Evolutionary conservation across 2,113 vertebrate species (phyloP), one percentile per base, ranked within the genome.

Genomic region (Merops nubicus): DNA sequence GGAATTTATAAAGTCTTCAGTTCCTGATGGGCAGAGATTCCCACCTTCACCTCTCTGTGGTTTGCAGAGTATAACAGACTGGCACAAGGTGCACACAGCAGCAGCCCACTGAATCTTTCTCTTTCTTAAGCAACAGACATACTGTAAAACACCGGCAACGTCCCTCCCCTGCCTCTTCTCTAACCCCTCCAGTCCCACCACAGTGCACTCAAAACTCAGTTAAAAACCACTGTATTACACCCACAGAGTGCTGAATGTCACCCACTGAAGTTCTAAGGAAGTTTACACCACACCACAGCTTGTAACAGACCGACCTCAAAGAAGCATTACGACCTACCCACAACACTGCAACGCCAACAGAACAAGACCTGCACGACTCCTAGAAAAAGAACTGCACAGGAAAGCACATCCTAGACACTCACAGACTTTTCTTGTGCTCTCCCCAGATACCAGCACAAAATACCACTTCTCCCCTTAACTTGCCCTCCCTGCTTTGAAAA

Each of bases 11-110:
- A 63, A 48, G 9, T 20, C n/a, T 62, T 74, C 47, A 1, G 9
- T 29, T 70, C 26, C 17, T 4, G 2, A 33, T 11, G 25, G 50
- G 21, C 33, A 67, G 29, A 53, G 19, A n/a, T 56, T 56, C 36
- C 34, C 54, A 25, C 29, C 74, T 62, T 25, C 34, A 60, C 4
- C 38, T 91, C 59, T 8, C 6, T 18, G 25, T 20, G 21, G 36
- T 20, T 15, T 69, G 43, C 56, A 63, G 36, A 57, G 38, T 8
- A 56, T 6, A 29, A 59, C 40, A 50, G 42, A 29, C 2, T 6
- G 19, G 36, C 3, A 1, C 8, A 12, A 63, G 8, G 17, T 1
- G 1, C 19, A 50, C 15, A 47, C 25, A 64, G 42, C n/a, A 45
- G 14, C 20, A 29, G n/a, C 23, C 42, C 29, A 11, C 36, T 53